Percentiles rank a stretch among this genome's conserved stretches.
These are phyloP conservation scores for Solenodon paradoxus DNA, from an alignment of 2,113 vertebrate genomes.

Conservation along the genomic window DNA sequence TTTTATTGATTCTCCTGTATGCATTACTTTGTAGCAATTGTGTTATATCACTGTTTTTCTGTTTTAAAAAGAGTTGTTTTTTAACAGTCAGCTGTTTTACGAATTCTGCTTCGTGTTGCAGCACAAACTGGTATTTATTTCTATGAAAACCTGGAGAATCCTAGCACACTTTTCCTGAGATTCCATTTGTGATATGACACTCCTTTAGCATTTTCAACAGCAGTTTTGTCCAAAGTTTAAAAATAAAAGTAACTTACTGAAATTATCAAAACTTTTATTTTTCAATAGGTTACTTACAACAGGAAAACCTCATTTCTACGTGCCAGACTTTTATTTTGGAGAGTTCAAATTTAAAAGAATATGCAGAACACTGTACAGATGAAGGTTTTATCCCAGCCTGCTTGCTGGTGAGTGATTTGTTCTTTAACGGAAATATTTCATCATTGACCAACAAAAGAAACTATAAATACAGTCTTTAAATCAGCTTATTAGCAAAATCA, in stretches of 20 bases:
- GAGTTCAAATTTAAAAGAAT: slow-evolving; percentile 96
- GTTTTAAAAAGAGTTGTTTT: no score
- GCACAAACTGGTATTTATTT: background rate
- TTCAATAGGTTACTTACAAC: slow-evolving; percentile 94
- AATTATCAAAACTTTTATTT: slow-evolving; percentile 41
- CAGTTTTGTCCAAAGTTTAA: slow-evolving; percentile 7
- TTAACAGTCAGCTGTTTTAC: background rate
- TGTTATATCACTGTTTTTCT: no score
- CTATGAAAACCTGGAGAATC: background rate
- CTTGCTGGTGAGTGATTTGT: slow-evolving; percentile 89
- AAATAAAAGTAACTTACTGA: slow-evolving; percentile 19
- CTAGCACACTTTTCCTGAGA: background rate
- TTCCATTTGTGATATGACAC: background rate
- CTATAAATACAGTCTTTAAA: background rate
- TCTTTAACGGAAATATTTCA: slow-evolving; percentile 24
- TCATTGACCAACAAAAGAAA: background rate
- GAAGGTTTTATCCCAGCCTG: slow-evolving; percentile 95
- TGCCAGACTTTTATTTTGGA: slow-evolving; percentile 94
- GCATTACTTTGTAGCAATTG: background rate
- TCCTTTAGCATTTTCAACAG: background rate
- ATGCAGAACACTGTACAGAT: slow-evolving; percentile 93
- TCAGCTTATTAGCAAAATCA: background rate
- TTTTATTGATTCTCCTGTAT: background rate
- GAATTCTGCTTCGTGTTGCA: background rate
- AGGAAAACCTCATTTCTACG: slow-evolving; percentile 93